Evolutionary conservation across 2,113 vertebrate genomes (phyloP).

Genomic region (Thermophis baileyi): DNA sequence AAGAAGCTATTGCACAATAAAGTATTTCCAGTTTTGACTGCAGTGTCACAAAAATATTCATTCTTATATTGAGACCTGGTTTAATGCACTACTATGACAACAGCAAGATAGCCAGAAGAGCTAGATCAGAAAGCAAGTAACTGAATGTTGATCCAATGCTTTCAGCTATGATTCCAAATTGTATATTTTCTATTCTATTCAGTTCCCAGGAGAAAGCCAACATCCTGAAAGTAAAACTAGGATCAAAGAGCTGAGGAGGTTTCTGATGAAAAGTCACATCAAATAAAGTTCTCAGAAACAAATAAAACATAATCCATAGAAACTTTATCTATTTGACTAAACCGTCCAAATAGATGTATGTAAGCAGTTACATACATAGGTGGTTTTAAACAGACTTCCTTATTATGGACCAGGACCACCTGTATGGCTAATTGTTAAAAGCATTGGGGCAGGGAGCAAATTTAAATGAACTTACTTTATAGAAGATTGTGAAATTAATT

Average conservation of each 20-base stretch:
- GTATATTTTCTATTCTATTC: neutral
- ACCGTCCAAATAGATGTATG: neutral
- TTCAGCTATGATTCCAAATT: neutral
- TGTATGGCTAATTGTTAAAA: neutral
- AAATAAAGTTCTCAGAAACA: neutral
- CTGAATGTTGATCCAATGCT: neutral
- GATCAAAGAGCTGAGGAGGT: neutral
- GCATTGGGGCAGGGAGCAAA: neutral
- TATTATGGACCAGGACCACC: neutral
- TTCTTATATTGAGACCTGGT: neutral
- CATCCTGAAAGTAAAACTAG: neutral
- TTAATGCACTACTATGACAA: neutral
- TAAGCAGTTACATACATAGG: neutral
- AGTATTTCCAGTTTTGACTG: neutral
- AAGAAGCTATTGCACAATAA: neutral
- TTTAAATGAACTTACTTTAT: neutral
- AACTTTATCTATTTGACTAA: neutral
- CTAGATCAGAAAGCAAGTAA: neutral
- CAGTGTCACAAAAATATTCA: neutral
- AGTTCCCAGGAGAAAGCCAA: neutral
- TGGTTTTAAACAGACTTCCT: neutral
- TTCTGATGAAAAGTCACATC: neutral
- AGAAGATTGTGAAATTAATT: neutral
- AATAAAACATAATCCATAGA: neutral
- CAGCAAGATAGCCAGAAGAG: neutral